Evolutionary conservation across 1,140 invertebrate genomes (phyloP), one percentile per base, ranked within the genome.

Genomic region (Akabosia matsudoensis): DNA sequence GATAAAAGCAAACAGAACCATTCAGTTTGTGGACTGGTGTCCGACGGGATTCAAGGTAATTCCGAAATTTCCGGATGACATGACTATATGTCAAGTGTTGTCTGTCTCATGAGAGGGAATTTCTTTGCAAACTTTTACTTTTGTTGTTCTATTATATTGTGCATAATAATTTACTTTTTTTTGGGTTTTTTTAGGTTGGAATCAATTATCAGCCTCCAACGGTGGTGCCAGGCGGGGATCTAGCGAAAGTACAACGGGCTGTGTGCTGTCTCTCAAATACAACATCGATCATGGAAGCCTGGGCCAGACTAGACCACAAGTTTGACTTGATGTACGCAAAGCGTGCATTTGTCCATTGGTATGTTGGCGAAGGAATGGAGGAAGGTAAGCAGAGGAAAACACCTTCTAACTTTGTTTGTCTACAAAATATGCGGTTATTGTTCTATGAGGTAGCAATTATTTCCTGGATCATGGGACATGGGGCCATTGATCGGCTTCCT

Each of bases 11-110:
- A 93, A 93, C 86, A 87, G 91, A 67, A 90, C 90, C 80, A 92
- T 95, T 82, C 91, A 93, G 85, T 96, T 96, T 85, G 94, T 95
- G 33, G 93, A 95, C 86, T 94, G 93, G 93, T 95, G 93, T 85
- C 93, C 93, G 52, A 95, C 93, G 81, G 93, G 93, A 78, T 94
- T 92, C 87, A 92, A 92, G 78, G 86, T 78, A 56, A 45, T 10
- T 45, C 7, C 37, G n/a, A n/a, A n/a, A n/a, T n/a, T n/a, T n/a
- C n/a, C n/a, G n/a, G n/a, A n/a, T n/a, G n/a, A n/a, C n/a, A n/a
- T n/a, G n/a, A n/a, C n/a, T 45, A 18, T 18, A 45, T 45, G 37
- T 45, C 37, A 45, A 45, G 37, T 45, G 37, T 18, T 45, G 37
- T 45, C 37, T 45, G 37, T 45, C 37, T 7, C 37, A 45, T n/a